These are phyloP conservation scores for Trematomus loennbergii DNA, from an alignment of 2,113 vertebrate genomes.

Conservation along the genomic window DNA sequence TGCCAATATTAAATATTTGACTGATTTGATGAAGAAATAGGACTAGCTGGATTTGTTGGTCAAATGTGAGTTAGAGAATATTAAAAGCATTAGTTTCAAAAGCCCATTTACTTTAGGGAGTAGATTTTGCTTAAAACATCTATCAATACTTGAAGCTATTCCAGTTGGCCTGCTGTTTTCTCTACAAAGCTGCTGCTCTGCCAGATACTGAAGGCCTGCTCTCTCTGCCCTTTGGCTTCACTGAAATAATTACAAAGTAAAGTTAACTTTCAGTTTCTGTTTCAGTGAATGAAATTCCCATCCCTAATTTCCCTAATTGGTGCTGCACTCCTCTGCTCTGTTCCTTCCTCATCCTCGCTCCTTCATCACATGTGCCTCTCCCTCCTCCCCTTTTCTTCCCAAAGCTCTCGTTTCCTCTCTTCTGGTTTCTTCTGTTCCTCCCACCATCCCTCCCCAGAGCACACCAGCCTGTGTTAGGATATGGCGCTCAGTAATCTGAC, in stretches of 20 bases:
- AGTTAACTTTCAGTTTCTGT: slow-evolving; percentile 37
- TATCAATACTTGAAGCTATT: slow-evolving; percentile 20
- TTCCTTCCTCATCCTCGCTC: slow-evolving; percentile 1
- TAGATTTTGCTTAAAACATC: neutral
- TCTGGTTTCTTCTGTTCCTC: slow-evolving; percentile 7
- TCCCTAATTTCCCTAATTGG: neutral
- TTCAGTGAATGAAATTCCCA: slow-evolving; percentile 1
- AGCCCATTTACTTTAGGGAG: neutral
- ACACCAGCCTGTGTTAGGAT: slow-evolving; percentile 38
- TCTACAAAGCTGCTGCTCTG: neutral
- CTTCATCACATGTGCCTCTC: slow-evolving; percentile 6
- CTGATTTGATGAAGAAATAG: neutral
- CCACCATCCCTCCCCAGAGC: slow-evolving; percentile 18
- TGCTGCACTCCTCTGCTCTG: neutral
- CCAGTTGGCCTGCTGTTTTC: slow-evolving; percentile 17
- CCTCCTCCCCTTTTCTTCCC: neutral
- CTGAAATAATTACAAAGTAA: slow-evolving; percentile 1
- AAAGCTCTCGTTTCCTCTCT: neutral
- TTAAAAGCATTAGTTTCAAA: neutral
- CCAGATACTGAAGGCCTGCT: neutral
- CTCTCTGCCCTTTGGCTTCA: neutral
- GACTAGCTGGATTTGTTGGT: neutral
- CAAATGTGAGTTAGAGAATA: neutral
- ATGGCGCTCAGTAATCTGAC: slow-evolving; percentile 56
- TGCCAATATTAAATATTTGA: too few species aligned